Percentiles rank a stretch among this genome's conserved stretches.
phyloP scores from a whole-genome alignment of 2,113 vertebrate genomes.

The Dipodomys ordii region DNA sequence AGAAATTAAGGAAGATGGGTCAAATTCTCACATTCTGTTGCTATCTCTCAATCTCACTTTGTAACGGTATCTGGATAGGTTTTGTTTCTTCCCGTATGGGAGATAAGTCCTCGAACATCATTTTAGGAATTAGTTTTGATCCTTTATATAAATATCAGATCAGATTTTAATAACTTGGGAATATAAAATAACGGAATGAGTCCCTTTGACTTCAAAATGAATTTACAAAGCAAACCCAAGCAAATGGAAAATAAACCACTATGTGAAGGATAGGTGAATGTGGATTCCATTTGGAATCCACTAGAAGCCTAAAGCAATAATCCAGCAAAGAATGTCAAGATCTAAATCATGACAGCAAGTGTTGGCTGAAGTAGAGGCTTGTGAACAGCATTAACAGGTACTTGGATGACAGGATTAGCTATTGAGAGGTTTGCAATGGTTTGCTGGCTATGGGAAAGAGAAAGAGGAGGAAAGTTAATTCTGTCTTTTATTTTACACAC shows the following conservation, averaged over 20 bases:
- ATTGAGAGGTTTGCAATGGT: neutral
- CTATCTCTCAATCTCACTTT: fast-evolving
- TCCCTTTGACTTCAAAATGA: neutral
- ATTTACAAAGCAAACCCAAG: neutral
- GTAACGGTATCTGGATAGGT: neutral
- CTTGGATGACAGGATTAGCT: neutral
- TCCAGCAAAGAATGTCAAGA: neutral
- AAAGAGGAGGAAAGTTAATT: neutral
- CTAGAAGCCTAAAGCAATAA: neutral
- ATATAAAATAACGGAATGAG: neutral
- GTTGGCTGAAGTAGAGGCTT: neutral
- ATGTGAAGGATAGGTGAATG: neutral
- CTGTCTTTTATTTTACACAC: neutral
- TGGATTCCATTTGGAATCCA: neutral
- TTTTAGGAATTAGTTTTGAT: neutral
- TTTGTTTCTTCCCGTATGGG: neutral
- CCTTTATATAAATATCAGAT: neutral
- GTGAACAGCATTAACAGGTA: neutral
- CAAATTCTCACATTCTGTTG: neutral
- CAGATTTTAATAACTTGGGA: neutral
- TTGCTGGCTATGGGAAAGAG: neutral
- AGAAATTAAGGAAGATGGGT: neutral
- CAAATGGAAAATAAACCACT: neutral
- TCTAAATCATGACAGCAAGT: neutral
- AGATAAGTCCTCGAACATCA: neutral